Evolutionary conservation across 2,113 vertebrate species (phyloP).

Genomic region (Mirounga angustirostris): DNA sequence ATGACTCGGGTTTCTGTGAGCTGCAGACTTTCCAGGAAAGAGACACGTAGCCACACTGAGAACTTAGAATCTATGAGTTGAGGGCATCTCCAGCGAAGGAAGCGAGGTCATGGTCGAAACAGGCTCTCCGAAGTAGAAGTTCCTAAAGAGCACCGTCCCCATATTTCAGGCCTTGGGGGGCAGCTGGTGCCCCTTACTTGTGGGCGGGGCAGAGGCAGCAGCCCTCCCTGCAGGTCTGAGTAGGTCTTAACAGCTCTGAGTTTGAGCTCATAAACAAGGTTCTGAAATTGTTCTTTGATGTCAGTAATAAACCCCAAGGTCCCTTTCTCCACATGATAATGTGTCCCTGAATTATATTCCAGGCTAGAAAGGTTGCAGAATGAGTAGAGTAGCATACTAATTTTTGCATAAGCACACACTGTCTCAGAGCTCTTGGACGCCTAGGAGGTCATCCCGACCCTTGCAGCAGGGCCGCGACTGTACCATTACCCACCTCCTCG

Average conservation of each 20-base stretch:
- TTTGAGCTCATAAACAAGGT: conserved; percentile 69
- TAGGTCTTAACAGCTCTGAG: conserved; percentile 54
- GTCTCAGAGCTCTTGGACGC: background rate
- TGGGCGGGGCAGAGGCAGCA: background rate
- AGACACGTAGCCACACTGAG: conserved; percentile 10
- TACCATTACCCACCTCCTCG: background rate
- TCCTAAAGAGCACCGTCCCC: background rate
- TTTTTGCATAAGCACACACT: background rate
- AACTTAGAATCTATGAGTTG: conserved; percentile 10
- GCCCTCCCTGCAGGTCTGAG: background rate
- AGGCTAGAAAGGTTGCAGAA: conserved; percentile 64
- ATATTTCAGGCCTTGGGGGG: background rate
- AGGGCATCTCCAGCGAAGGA: conserved; percentile 51
- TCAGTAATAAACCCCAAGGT: conserved; percentile 70
- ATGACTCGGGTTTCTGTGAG: conserved; percentile 34
- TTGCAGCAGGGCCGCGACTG: background rate
- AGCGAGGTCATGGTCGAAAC: conserved; percentile 42
- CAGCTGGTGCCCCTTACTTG: background rate
- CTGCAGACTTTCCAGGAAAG: conserved; percentile 72
- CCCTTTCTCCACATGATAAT: conserved; percentile 56
- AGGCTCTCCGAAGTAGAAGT: conserved; percentile 40
- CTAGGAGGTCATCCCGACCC: background rate
- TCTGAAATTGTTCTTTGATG: conserved; percentile 70
- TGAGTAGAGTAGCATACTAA: conserved; percentile 59
- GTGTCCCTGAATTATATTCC: conserved; percentile 74